Conservation (phyloP, 1,140 invertebrate species). For the Pseudomyrmex flavicornis region DNA sequence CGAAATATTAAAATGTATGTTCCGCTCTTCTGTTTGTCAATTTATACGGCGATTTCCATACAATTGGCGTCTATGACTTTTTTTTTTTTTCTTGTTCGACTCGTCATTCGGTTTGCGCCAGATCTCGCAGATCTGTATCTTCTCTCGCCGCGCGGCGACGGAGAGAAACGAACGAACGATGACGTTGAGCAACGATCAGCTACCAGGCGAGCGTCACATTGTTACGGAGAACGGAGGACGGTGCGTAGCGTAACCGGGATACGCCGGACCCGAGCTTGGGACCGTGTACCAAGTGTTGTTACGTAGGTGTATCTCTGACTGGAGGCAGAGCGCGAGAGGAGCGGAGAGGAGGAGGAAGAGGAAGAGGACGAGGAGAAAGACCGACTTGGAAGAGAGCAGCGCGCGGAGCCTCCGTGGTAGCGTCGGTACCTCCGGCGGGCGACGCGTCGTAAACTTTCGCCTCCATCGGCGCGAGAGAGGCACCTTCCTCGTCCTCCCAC, state of each 20-base stretch:
- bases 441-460: constrained; percentile 84
- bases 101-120: constrained; percentile 4
- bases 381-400: constrained; percentile 39
- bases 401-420: constrained; percentile 78
- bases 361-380: constrained; percentile 47
- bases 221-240: constrained; percentile 67
- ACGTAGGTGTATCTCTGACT: constrained; percentile 67
- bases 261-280: constrained; percentile 51
- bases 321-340: constrained; percentile 17
- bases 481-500: constrained; percentile 72
- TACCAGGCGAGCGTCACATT: constrained; percentile 71
- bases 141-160: constrained; percentile 8
- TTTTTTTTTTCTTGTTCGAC: too few species aligned
- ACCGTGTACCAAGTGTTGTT: constrained; percentile 72
- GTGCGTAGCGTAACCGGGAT: constrained; percentile 72
- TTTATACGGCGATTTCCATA: too few species aligned
- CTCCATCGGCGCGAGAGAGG: constrained; percentile 80
- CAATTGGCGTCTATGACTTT: too few species aligned
- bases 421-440: constrained; percentile 81
- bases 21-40: too few species aligned
- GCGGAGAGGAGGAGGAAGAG: constrained; percentile 20
- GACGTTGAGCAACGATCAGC: constrained; percentile 70
- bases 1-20: too few species aligned
- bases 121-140: constrained; percentile 16
- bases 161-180: constrained; percentile 64